Percentiles rank a stretch among this genome's conserved stretches.
These are phyloP conservation scores for Leptonema lineaticorne DNA, from an alignment of 1,140 invertebrate species.

Conservation along the genomic window DNA sequence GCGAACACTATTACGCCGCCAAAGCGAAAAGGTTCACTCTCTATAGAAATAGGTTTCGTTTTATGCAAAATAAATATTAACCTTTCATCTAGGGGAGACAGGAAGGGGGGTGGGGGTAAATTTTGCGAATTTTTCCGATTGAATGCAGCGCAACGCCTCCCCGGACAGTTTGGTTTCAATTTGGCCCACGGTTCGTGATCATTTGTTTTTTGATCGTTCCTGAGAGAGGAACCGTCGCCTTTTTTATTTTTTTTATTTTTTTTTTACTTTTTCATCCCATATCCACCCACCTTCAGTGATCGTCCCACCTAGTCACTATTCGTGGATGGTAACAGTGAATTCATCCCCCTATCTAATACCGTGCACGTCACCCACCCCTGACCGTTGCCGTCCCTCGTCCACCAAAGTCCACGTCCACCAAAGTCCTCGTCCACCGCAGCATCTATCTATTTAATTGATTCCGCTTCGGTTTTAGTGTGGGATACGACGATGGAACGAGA, in stretches of 20 bases:
- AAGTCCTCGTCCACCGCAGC: constrained; percentile 21
- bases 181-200: constrained; percentile 14
- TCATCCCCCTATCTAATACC: too few species aligned
- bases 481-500: background rate
- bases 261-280: too few species aligned
- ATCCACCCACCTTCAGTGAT: too few species aligned
- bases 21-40: too few species aligned
- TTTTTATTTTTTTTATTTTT: too few species aligned
- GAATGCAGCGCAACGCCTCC: constrained; percentile 15
- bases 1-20: too few species aligned
- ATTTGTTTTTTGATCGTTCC: constrained; percentile 23
- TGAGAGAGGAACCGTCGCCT: background rate
- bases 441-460: constrained; percentile 43
- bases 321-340: too few species aligned
- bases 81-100: background rate
- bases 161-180: constrained; percentile 9
- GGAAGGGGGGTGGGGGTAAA: background rate
- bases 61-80: constrained; percentile 18
- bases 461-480: constrained; percentile 32
- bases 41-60: too few species aligned
- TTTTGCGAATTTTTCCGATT: constrained; percentile 16
- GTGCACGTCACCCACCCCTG: background rate
- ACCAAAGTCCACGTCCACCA: background rate
- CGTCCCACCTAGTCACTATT: too few species aligned
- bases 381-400: background rate